Percentiles rank a stretch among this genome's conserved stretches.
Conservation (phyloP, 2,113 vertebrate species). For the Salvelinus namaycush region DNA sequence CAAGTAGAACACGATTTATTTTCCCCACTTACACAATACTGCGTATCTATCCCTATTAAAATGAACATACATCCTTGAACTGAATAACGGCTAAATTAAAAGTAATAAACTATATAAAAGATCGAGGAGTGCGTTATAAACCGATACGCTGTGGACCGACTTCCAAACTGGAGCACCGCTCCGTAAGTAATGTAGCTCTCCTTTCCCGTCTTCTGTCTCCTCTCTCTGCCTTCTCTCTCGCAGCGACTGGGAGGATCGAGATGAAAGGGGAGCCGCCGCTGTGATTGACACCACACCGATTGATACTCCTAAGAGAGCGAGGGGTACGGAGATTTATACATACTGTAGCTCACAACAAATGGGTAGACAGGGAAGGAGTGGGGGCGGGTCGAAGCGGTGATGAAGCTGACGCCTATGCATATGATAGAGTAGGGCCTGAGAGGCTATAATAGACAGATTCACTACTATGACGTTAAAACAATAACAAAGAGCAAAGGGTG, state of each 20-base stretch:
- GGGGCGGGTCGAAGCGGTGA: constrained; percentile 26
- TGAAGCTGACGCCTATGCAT: constrained; percentile 27
- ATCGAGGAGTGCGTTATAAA: too few species aligned
- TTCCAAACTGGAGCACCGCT: too few species aligned
- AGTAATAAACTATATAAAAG: constrained; percentile 25
- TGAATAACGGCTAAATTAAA: too few species aligned
- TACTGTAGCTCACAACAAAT: constrained; percentile 68
- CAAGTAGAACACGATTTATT: too few species aligned
- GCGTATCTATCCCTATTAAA: too few species aligned
- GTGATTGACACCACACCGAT: constrained; percentile 83
- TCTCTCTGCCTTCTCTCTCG: constrained; percentile 9
- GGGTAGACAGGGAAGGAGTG: constrained; percentile 47
- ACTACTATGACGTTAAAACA: constrained; percentile 36
- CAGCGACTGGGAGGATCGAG: constrained; percentile 73
- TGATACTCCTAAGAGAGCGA: constrained; percentile 76
- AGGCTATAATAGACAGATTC: not conserved
- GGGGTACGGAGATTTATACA: constrained; percentile 58
- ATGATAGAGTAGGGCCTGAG: too few species aligned
- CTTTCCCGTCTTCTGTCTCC: constrained; percentile 65
- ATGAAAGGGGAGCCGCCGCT: constrained; percentile 56
- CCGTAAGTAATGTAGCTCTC: too few species aligned
- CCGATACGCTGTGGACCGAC: too few species aligned
- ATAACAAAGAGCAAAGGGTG: constrained; percentile 1
- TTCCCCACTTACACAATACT: too few species aligned
- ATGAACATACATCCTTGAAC: too few species aligned